Base-by-base conservation (phyloP, 2,113 vertebrate species). In the Rousettus leschenaultii region DNA sequence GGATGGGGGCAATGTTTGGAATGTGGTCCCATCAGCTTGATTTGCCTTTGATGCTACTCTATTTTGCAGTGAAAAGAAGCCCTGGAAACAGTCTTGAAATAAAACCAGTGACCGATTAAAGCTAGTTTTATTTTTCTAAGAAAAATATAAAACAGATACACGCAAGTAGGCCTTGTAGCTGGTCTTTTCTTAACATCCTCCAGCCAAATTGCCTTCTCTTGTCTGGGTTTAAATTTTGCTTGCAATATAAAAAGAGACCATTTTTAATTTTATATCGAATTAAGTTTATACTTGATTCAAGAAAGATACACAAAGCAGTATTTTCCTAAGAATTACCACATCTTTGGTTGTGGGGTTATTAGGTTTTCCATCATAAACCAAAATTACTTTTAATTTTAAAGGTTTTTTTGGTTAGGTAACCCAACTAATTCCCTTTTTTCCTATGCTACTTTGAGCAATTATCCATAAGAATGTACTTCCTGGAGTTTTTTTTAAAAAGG, bases 351-450 rank as follows among this genome's bases (percentile, higher is more conserved):
- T 73, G 53, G 7, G 7, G 1, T 48, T 79, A 63, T 88, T 63
- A 30, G 33, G 74, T 13, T 92, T 71, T 55, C 85, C 16, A 15
- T 78, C 53, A 45, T 12, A 89, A 59, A 28, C 75, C 71, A 85
- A 92, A 86, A 66, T 68, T 89, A 75, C 21, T 91, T 87, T 79
- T 51, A 74, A 19, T 95, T 77, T 61, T 48, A 93, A 82, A 84
- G 24, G 18, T 3, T 22, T 65, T 86, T 75, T 55, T 48, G 18
- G 2, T 74, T 59, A 84, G 35, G 87, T 48, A 40, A 94, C 77
- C 19, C 33, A 71, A 59, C 16, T n/a, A 79, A 65, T 83, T 90
- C 33, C 19, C 43, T 88, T 92, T 92, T 68, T 22, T n/a, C 71
- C 40, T 75, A 65, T 92, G 74, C 35, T 63, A 74, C 53, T 73